These are phyloP conservation scores for Mesorhabditis sp. DNA, from an alignment of 2,888 invertebrate species.

Conservation along the genomic window DNA sequence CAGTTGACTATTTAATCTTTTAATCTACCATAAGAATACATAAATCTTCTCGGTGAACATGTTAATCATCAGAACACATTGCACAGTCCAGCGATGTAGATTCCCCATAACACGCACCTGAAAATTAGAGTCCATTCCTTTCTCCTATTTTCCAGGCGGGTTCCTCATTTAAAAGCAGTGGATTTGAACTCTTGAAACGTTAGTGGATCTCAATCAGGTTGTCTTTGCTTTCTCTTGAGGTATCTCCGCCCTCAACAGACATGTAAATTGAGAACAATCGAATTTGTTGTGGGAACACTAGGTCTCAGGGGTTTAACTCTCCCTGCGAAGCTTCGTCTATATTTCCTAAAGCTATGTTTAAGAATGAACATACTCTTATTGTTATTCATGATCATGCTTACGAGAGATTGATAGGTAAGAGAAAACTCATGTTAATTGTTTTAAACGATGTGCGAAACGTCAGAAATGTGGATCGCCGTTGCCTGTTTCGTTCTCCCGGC, in stretches of 20 bases:
- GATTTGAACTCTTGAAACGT: not conserved
- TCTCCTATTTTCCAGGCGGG: not conserved
- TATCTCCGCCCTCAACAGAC: no score
- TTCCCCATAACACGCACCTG: conserved; percentile 45
- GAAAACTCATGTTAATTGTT: not conserved
- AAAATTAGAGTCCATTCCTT: conserved; percentile 12
- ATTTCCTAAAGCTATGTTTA: not conserved
- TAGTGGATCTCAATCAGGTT: not conserved
- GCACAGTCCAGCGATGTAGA: conserved; percentile 56
- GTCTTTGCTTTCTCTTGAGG: not conserved
- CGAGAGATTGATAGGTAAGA: not conserved
- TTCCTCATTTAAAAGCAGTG: not conserved
- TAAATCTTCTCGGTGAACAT: conserved; percentile 40
- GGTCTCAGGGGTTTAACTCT: not conserved
- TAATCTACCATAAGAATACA: conserved; percentile 23
- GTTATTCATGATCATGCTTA: not conserved
- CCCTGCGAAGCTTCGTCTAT: no score
- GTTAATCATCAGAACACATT: conserved; percentile 50
- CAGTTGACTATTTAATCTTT: not conserved
- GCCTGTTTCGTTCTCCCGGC: conserved; percentile 4
- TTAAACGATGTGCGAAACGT: not conserved
- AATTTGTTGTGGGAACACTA: not conserved
- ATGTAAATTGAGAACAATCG: conserved; percentile 3
- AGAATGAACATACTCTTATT: not conserved
- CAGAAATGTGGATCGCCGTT: conserved; percentile 3